Evolutionary conservation across 2,888 invertebrate species (phyloP).

Genomic region (Pemphredon lugubris): DNA sequence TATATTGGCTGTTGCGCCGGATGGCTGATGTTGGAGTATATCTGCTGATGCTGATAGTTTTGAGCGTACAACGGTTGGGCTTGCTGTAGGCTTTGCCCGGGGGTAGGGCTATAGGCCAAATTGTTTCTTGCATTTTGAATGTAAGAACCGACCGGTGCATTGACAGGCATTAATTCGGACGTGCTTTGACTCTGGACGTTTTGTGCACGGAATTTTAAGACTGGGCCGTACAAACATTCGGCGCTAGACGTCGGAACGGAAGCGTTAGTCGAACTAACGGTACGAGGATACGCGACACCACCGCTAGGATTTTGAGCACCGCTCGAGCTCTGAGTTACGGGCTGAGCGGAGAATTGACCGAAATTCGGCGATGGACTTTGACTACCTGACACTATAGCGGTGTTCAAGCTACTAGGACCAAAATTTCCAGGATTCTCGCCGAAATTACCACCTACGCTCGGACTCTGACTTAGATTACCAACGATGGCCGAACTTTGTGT

Average conservation of each 20-base stretch:
- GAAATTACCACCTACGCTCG: constrained; percentile 71
- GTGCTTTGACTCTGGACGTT: constrained; percentile 60
- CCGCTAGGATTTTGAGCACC: constrained; percentile 34
- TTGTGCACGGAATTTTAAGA: constrained; percentile 77
- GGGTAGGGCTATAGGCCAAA: constrained; percentile 64
- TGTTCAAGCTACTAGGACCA: constrained; percentile 66
- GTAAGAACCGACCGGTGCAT: constrained; percentile 56
- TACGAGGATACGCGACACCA: constrained; percentile 56
- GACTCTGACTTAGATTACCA: constrained; percentile 76
- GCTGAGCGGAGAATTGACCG: constrained; percentile 33
- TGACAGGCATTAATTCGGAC: constrained; percentile 59
- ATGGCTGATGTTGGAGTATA: constrained; percentile 75
- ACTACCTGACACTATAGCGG: constrained; percentile 41
- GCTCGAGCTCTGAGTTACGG: constrained; percentile 38
- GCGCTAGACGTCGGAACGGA: constrained; percentile 57
- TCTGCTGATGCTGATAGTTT: constrained; percentile 75
- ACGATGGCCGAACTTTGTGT: constrained; percentile 79
- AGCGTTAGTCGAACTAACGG: constrained; percentile 52
- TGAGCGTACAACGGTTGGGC: constrained; percentile 70
- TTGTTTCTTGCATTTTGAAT: constrained; percentile 66
- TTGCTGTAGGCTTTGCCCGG: constrained; percentile 63
- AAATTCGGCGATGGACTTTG: constrained; percentile 48
- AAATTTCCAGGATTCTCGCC: constrained; percentile 71
- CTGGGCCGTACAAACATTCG: constrained; percentile 79
- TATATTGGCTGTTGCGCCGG: constrained; percentile 64